These are phyloP conservation scores for Thaleichthys pacificus DNA, from an alignment of 2,797 vertebrate genomes.

Conservation along the genomic window DNA sequence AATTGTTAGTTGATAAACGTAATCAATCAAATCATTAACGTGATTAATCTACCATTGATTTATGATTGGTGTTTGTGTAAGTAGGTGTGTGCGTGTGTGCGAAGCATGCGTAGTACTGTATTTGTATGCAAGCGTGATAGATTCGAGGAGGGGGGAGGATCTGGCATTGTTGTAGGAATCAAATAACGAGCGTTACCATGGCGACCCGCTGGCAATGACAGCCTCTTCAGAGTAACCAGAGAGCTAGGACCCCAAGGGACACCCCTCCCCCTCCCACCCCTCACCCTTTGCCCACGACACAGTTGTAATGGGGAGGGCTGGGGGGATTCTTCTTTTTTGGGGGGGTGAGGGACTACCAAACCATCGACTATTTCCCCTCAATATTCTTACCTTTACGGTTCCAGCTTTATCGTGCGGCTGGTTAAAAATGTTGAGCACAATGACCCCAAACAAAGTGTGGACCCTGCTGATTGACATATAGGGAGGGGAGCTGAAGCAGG, in stretches of 20 bases:
- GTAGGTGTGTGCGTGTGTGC: background rate
- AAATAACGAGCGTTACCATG: slow-evolving; percentile 77
- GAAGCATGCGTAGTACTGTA: slow-evolving; percentile 23
- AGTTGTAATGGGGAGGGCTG: too few relatives aligned
- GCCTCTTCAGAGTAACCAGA: slow-evolving; percentile 76
- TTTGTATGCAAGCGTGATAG: slow-evolving; percentile 37
- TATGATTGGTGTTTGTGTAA: slow-evolving; percentile 19
- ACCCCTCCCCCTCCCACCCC: slow-evolving; percentile 42
- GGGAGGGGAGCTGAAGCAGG: slow-evolving; percentile 40
- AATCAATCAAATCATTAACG: too few relatives aligned
- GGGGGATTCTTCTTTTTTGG: too few relatives aligned
- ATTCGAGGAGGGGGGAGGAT: slow-evolving; percentile 33
- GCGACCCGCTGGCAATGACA: slow-evolving; percentile 72
- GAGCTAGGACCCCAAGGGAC: slow-evolving; percentile 72
- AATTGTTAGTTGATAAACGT: too few relatives aligned
- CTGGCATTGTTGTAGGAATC: slow-evolving; percentile 80
- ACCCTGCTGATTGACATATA: slow-evolving; percentile 62
- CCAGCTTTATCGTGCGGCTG: background rate
- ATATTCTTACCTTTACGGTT: too few relatives aligned
- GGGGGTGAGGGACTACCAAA: too few relatives aligned
- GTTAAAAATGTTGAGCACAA: slow-evolving; percentile 55
- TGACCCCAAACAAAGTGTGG: slow-evolving; percentile 55
- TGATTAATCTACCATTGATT: too few relatives aligned
- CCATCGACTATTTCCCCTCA: too few relatives aligned
- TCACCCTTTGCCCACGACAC: background rate